Percentiles rank a stretch among this genome's conserved stretches.
Conservation (phyloP, 2,888 invertebrate genomes). For the Liodrosophila aerea region DNA sequence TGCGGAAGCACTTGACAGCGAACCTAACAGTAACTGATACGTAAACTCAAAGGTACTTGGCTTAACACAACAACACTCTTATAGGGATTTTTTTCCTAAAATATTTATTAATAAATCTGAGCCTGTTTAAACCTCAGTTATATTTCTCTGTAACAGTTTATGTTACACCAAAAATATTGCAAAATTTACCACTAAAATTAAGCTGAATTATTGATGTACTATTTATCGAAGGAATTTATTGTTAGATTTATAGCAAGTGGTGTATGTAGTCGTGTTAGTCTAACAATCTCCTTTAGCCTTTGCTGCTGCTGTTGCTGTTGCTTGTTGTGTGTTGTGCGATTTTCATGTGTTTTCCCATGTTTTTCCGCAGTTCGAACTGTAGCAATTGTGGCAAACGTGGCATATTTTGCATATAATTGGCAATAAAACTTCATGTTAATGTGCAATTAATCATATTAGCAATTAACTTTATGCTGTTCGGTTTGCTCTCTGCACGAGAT, state of each 20-base stretch:
- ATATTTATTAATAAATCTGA: neutral
- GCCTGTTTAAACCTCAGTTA: no score
- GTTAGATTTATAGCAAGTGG: neutral
- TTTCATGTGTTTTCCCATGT: constrained; percentile 50
- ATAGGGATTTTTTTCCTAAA: neutral
- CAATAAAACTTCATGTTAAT: constrained; percentile 81
- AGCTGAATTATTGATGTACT: no score
- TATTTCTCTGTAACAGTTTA: no score
- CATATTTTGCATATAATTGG: constrained; percentile 80
- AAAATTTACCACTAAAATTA: no score
- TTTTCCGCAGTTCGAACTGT: constrained; percentile 36
- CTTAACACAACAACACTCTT: neutral
- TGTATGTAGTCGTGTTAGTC: no score
- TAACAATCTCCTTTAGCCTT: no score
- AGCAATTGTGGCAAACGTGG: constrained; percentile 56
- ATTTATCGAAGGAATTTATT: neutral
- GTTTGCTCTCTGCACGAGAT: constrained; percentile 74
- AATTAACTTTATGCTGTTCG: constrained; percentile 79
- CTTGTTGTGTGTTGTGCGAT: neutral
- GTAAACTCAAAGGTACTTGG: neutral
- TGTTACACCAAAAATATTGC: no score
- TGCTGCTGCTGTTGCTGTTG: neutral
- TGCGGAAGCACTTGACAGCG: neutral
- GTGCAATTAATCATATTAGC: constrained; percentile 81
- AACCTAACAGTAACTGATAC: constrained; percentile 11